These are phyloP conservation scores for Anagyrus pseudococci DNA, from an alignment of 2,888 invertebrate species.

Conservation along the genomic window DNA sequence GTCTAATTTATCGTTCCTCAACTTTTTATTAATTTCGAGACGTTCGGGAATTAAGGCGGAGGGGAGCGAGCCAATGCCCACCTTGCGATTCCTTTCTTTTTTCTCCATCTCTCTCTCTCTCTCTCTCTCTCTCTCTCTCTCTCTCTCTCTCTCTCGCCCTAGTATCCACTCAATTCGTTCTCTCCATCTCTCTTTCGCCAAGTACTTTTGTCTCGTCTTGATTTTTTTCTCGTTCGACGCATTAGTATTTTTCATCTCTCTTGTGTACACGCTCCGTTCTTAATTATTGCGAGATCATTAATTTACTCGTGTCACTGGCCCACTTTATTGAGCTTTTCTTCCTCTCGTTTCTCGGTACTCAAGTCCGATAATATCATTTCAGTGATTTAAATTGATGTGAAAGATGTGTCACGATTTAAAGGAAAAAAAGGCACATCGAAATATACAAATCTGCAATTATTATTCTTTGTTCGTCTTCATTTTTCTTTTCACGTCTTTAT, in stretches of 20 bases:
- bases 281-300: slow-evolving; percentile 34
- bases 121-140: slow-evolving; percentile 3
- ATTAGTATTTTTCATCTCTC: slow-evolving; percentile 25
- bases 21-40: slow-evolving; percentile 61
- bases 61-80: slow-evolving; percentile 32
- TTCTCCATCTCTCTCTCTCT: not conserved
- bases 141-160: slow-evolving; percentile 3
- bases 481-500: no score
- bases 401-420: not conserved
- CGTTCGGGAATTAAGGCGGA: slow-evolving; percentile 37
- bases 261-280: slow-evolving; percentile 12
- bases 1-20: slow-evolving; percentile 62
- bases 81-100: not conserved
- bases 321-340: slow-evolving; percentile 10
- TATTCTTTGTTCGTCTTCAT: no score
- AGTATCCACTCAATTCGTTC: no score
- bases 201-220: no score
- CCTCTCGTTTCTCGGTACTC: not conserved
- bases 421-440: not conserved
- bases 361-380: slow-evolving; percentile 24
- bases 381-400: not conserved
- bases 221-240: slow-evolving; percentile 13
- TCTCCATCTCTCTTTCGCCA: not conserved
- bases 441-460: no score
- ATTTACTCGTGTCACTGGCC: slow-evolving; percentile 26